phyloP scores from a whole-genome alignment of 2,113 vertebrate genomes.

The Plecturocebus donacophilus region DNA sequence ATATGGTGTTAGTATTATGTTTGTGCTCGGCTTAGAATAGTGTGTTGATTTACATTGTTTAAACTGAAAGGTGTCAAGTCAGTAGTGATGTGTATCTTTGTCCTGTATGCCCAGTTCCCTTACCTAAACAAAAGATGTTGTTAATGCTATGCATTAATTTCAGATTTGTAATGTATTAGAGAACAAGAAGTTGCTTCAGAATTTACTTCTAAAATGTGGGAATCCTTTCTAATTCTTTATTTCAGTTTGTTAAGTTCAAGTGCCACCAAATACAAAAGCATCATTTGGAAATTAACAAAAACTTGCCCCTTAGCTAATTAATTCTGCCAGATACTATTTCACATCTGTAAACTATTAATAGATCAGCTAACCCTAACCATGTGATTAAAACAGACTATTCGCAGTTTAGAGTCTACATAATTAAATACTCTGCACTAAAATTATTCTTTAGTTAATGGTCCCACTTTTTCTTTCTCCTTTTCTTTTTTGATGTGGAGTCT shows the following conservation, averaged over 20 bases:
- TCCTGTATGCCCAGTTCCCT: neutral
- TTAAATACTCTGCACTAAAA: slow-evolving; percentile 28
- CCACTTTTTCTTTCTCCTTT: too few relatives aligned
- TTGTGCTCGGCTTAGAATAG: neutral
- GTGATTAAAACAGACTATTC: neutral
- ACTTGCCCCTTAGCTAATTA: neutral
- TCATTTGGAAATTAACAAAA: slow-evolving; percentile 53
- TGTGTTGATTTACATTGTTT: slow-evolving; percentile 1
- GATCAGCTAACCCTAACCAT: neutral
- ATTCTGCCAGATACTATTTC: neutral
- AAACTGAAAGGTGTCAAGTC: neutral
- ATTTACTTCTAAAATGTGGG: neutral
- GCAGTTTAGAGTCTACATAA: neutral
- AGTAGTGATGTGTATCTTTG: neutral
- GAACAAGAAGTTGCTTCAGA: neutral
- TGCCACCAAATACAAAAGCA: neutral
- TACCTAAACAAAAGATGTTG: neutral
- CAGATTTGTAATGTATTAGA: neutral
- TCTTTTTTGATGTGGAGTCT: too few relatives aligned
- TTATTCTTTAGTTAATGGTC: neutral
- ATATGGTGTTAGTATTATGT: neutral
- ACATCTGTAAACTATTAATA: slow-evolving; percentile 54
- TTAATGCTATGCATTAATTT: slow-evolving; percentile 22
- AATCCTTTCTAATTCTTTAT: slow-evolving; percentile 1
- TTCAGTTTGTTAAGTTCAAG: neutral